phyloP scores from a whole-genome alignment of 1,140 invertebrate species.

The Drosophila fuyamai region DNA sequence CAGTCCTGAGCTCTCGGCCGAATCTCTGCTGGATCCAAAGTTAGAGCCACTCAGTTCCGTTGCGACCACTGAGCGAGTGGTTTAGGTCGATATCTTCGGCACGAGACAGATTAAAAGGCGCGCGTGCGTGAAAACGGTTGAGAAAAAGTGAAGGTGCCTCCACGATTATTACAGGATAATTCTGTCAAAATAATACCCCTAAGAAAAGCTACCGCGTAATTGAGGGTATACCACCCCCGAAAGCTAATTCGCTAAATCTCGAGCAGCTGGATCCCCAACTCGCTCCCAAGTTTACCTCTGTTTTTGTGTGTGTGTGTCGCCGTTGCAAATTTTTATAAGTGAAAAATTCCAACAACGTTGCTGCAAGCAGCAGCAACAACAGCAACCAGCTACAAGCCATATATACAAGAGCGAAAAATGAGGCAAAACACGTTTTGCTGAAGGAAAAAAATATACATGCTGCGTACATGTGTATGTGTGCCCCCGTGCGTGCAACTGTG shows the following conservation, averaged over 20 bases:
- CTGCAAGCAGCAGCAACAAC: slow-evolving; percentile 39
- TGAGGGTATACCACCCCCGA: not conserved
- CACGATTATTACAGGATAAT: slow-evolving; percentile 6
- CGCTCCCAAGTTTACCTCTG: slow-evolving; percentile 23
- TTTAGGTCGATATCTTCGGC: slow-evolving; percentile 22
- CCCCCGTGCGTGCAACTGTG: slow-evolving; percentile 49
- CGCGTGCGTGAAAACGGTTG: slow-evolving; percentile 33
- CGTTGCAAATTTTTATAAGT: slow-evolving; percentile 79
- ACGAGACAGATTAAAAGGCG: slow-evolving; percentile 12
- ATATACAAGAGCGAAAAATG: slow-evolving; percentile 77
- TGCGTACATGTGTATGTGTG: slow-evolving; percentile 28
- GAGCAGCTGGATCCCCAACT: slow-evolving; percentile 33
- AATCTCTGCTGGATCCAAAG: slow-evolving; percentile 64
- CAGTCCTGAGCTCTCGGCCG: slow-evolving; percentile 52
- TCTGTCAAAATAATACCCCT: slow-evolving; percentile 14
- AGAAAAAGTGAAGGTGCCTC: slow-evolving; percentile 77
- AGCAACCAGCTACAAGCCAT: slow-evolving; percentile 50
- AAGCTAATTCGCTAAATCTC: slow-evolving; percentile 10
- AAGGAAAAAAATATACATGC: slow-evolving; percentile 60
- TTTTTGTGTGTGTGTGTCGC: slow-evolving; percentile 39
- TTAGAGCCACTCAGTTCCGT: slow-evolving; percentile 52
- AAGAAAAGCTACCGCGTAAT: not conserved
- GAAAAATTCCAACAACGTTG: slow-evolving; percentile 81
- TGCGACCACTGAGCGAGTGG: slow-evolving; percentile 69
- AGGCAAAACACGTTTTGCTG: slow-evolving; percentile 80